Base-by-base conservation (phyloP, 2,888 invertebrate genomes). In the Lycia hirtaria region DNA sequence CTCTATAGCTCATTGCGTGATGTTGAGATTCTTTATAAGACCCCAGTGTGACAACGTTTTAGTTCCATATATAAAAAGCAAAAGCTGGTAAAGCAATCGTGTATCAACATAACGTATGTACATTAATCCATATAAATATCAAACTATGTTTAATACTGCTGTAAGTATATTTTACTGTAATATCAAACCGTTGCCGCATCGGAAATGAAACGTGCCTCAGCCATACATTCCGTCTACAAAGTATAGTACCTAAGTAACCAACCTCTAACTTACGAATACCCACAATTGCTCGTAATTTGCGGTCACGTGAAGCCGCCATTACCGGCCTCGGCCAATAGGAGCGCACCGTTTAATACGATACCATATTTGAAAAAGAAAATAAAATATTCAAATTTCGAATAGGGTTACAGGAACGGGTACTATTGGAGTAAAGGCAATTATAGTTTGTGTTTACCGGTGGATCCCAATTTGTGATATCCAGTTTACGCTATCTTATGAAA, bases 251-350 rank as follows among this genome's bases (percentile, higher is more conserved):
- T 4, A 32, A n/a, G n/a, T n/a, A n/a, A n/a, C n/a, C 56, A 52
- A 53, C 43, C 43, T 20, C 32, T 54, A 57, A 54, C 72, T 78
- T 81, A 81, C 72, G 76, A 77, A 73, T 75, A 70, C 80, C 79
- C 73, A 76, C 83, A 81, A 85, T 86, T 82, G 83, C 83, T 78
- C 77, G 82, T 82, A 86, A 87, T 88, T 88, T 88, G 89, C 79
- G 88, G 91, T 92, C 92, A 91, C 92, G 90, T 86, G 83, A 92
- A 80, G 72, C 83, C 72, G 83, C 87, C 90, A 91, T 92, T 92
- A 92, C 76, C 67, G 61, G 69, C 68, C 66, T 62, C 80, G 76
- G 68, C 92, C 92, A 92, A 92, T 91, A 75, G 78, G 80, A 82
- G 78, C 75, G 75, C 83, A 69, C 67, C 75, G 64, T 83, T 88